These are phyloP conservation scores for Apis laboriosa DNA, from an alignment of 1,140 invertebrate genomes.

Conservation along the genomic window DNA sequence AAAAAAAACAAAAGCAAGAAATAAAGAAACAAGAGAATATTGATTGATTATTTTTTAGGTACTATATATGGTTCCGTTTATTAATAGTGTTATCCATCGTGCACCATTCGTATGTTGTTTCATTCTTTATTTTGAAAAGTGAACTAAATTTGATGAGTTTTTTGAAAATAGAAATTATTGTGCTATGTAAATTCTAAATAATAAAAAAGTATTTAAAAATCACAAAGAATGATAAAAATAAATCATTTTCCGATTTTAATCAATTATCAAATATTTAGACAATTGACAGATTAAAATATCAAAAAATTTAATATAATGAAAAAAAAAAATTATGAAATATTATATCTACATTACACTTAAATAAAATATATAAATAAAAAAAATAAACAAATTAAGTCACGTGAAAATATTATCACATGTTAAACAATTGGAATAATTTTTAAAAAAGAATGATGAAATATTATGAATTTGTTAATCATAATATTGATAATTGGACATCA, in stretches of 20 bases:
- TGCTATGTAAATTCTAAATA: background rate
- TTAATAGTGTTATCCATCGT: background rate
- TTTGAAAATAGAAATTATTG: accelerated
- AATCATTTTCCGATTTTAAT: background rate
- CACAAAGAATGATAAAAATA: background rate
- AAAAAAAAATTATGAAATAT: too few species aligned
- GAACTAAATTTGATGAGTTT: background rate
- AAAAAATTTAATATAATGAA: too few species aligned
- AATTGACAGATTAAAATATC: background rate
- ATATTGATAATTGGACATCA: too few species aligned
- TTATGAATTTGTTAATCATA: too few species aligned
- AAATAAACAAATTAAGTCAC: too few species aligned
- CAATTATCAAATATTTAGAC: too few species aligned
- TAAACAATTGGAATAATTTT: too few species aligned
- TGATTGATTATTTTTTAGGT: conserved; percentile 1
- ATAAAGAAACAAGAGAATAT: background rate
- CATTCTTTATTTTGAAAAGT: background rate
- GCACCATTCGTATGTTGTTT: background rate
- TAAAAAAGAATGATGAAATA: too few species aligned
- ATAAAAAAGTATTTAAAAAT: background rate
- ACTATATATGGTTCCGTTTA: background rate
- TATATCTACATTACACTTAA: too few species aligned
- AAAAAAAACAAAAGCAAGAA: too few species aligned
- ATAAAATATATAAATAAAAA: too few species aligned
- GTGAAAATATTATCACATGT: too few species aligned